Percentiles rank a stretch among this genome's conserved stretches.
Conservation (phyloP, 2,888 invertebrate species). For the Belgica antarctica region DNA sequence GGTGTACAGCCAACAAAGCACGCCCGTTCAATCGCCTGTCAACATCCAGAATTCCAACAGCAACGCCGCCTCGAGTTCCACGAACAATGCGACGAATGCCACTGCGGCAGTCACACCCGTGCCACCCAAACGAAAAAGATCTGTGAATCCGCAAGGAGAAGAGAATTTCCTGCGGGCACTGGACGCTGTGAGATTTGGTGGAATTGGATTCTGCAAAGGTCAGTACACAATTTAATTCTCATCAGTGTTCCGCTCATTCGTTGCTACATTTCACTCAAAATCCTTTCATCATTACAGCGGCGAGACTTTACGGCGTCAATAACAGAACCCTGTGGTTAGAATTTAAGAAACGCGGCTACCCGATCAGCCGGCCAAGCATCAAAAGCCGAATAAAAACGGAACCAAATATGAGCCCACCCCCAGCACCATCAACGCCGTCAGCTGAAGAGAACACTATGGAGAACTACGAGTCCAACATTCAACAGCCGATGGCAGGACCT, state of each 20-base stretch:
- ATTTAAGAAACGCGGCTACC: conserved; percentile 80
- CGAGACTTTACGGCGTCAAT: conserved; percentile 79
- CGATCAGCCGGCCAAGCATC: conserved; percentile 74
- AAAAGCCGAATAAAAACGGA: conserved; percentile 72
- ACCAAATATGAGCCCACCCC: conserved; percentile 63
- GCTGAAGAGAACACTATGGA: conserved; percentile 55
- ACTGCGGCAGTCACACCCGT: conserved; percentile 54
- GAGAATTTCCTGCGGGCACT: conserved; percentile 79
- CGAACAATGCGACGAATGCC: conserved; percentile 49
- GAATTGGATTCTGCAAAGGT: conserved; percentile 76
- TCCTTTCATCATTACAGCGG: conserved; percentile 56
- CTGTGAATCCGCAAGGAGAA: conserved; percentile 76
- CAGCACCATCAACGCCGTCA: conserved; percentile 52
- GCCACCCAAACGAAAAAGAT: conserved; percentile 66
- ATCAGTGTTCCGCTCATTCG: background rate
- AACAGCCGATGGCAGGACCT: conserved; percentile 53
- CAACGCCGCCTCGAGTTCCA: conserved; percentile 20
- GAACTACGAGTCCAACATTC: conserved; percentile 52
- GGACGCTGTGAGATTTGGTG: conserved; percentile 78
- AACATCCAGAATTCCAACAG: conserved; percentile 35
- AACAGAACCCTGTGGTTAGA: conserved; percentile 82
- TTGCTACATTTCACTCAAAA: background rate
- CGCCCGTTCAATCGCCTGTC: conserved; percentile 55
- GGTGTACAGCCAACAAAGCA: conserved; percentile 56
- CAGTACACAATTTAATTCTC: background rate